A percentile compares a stretch with the other conserved stretches of the same genome.
Conservation (phyloP, 2,888 invertebrate species). For the Cheilosia vernalis region DNA sequence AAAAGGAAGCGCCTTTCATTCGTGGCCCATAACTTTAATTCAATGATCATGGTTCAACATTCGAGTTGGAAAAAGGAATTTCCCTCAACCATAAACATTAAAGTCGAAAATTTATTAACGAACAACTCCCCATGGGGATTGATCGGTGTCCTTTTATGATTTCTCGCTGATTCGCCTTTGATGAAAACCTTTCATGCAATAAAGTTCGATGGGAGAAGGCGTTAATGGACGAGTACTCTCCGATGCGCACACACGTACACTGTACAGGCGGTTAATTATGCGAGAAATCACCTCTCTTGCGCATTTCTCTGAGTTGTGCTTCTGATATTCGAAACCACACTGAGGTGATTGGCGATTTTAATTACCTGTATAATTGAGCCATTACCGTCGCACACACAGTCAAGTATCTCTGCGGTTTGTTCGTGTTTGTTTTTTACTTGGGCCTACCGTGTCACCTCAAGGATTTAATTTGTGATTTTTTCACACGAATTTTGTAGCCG, state of each 20-base stretch:
- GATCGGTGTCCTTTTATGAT: conserved; percentile 62
- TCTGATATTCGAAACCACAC: conserved; percentile 65
- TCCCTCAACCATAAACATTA: conserved; percentile 66
- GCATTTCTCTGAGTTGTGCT: conserved; percentile 1
- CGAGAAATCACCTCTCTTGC: conserved; percentile 54
- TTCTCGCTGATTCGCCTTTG: conserved; percentile 55
- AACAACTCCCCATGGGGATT: conserved; percentile 66
- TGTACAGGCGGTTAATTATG: conserved; percentile 51
- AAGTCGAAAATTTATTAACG: conserved; percentile 66
- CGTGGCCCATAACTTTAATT: conserved; percentile 63
- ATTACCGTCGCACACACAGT: conserved; percentile 49
- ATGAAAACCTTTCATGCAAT: conserved; percentile 57
- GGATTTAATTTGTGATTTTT: conserved; percentile 78
- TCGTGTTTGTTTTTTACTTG: conserved; percentile 5
- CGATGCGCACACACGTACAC: conserved; percentile 31
- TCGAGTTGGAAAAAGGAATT: conserved; percentile 29
- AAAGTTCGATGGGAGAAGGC: conserved; percentile 12
- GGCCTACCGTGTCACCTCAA: conserved; percentile 53
- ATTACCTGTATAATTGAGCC: conserved; percentile 72
- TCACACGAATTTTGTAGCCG: conserved; percentile 81
- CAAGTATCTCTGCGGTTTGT: conserved; percentile 17
- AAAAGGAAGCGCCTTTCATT: conserved; percentile 70
- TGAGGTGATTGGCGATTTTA: conserved; percentile 66
- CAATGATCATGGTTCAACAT: conserved; percentile 44
- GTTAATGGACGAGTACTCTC: conserved; percentile 28